phyloP scores from a whole-genome alignment of 1,140 invertebrate species.

The Trachymyrmex cornetzi region DNA sequence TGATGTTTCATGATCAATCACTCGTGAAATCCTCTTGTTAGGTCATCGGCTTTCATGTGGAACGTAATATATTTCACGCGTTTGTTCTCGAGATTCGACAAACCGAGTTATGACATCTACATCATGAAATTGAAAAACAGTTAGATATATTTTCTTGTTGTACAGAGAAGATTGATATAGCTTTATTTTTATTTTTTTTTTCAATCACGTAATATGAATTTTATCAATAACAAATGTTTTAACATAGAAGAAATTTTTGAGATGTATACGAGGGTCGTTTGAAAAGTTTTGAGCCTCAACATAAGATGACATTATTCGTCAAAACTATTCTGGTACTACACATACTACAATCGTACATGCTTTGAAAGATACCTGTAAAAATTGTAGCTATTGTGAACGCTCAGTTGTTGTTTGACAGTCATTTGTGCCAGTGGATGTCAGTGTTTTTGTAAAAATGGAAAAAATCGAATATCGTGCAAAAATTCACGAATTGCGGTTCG shows the following conservation, averaged over 20 bases:
- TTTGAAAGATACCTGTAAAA: too few relatives aligned
- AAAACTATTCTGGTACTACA: too few relatives aligned
- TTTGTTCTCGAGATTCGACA: slow-evolving; percentile 16
- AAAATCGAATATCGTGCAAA: too few relatives aligned
- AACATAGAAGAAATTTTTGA: slow-evolving; percentile 33
- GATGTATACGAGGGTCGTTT: not conserved
- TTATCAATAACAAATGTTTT: slow-evolving; percentile 20
- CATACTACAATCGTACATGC: too few relatives aligned
- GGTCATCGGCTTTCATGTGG: slow-evolving; percentile 21
- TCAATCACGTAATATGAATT: not conserved
- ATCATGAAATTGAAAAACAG: not conserved
- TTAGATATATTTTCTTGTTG: not conserved
- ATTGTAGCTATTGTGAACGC: too few relatives aligned
- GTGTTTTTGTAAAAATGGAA: too few relatives aligned
- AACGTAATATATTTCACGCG: not conserved
- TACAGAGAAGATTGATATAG: not conserved
- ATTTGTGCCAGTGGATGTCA: too few relatives aligned
- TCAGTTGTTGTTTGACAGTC: too few relatives aligned
- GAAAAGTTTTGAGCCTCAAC: too few relatives aligned
- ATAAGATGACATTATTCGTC: too few relatives aligned
- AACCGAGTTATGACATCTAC: slow-evolving; percentile 6
- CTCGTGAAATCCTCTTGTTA: slow-evolving; percentile 51
- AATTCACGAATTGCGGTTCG: too few relatives aligned
- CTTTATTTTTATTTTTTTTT: not conserved
- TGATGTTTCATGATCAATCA: slow-evolving; percentile 63